Evolutionary conservation across 2,797 vertebrate genomes (phyloP), one percentile per base, ranked within the genome.

Genomic region (Champsocephalus gunnari): DNA sequence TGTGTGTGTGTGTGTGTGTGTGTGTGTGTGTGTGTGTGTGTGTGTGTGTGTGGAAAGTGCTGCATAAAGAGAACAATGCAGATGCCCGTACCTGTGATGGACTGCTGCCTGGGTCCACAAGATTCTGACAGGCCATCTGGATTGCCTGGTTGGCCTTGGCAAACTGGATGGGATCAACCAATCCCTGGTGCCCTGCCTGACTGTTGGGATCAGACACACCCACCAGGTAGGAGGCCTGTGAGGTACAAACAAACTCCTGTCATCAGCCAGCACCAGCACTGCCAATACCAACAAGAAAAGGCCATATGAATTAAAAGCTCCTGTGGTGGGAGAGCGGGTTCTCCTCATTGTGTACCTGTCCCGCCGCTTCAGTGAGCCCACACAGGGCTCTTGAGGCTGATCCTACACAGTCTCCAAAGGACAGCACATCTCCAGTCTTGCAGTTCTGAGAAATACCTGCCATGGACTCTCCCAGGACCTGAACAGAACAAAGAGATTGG

Each of bases 391-490:
- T 99, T 17, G 98, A 99, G 0, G 98, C 98, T 57, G 97, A 94
- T 44, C 96, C 96, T 47, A 99, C 98, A 66, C 97, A 98, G 70
- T 98, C 96, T 61, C 98, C 98, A 28, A 99, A 99, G 0, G 96
- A 92, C 3, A 95, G 84, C 72, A 99, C 96, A 73, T 99, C 97
- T 5, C 97, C 97, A 0, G 95, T 99, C 92, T 99, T 99, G 73
- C 98, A 99, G 80, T 99, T 98, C 90, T 99, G 98, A 14, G 98
- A 99, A 92, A 99, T 99, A 32, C 98, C 98, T 0, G 98, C 97
- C 98, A 99, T 99, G 0, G 98, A 97, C 87, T 99, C 98, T 28
- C 98, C 98, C 34, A 99, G 96, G 81, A 99, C 95, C 98, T 99
- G 83, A 19, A 80, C 12, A 38, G 34, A 60, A 49, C 38, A 38